A percentile compares a stretch with the other conserved stretches of the same genome.
phyloP scores from a whole-genome alignment of 2,797 vertebrate genomes.

The Helarctos malayanus region DNA sequence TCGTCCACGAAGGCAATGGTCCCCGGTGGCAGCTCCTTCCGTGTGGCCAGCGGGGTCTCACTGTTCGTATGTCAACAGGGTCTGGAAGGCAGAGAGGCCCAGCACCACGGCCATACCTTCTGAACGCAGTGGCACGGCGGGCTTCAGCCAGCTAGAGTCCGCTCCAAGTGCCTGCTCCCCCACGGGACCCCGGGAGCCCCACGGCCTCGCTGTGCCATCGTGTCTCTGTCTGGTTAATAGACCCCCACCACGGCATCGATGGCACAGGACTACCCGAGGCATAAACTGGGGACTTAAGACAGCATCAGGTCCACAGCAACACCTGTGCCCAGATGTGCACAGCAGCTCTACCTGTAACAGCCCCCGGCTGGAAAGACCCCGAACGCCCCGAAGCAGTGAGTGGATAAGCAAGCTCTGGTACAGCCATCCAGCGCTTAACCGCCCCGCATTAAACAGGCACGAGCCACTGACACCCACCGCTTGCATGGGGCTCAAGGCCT shows the following conservation, averaged over 20 bases:
- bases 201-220: fast-evolving
- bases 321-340: neutral
- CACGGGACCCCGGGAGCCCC: neutral
- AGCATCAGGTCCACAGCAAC: neutral
- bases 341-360: neutral
- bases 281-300: too few species aligned
- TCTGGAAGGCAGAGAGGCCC: too few species aligned
- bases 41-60: neutral
- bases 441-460: fast-evolving
- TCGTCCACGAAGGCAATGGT: too few species aligned
- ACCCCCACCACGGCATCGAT: fast-evolving
- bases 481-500: fast-evolving
- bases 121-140: fast-evolving
- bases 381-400: fast-evolving
- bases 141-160: neutral
- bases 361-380: too few species aligned
- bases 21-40: neutral
- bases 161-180: neutral
- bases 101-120: fast-evolving
- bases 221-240: fast-evolving
- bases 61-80: neutral
- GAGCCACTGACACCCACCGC: fast-evolving
- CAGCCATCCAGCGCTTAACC: fast-evolving
- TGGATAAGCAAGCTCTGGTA: fast-evolving
- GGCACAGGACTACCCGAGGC: neutral